Percentiles rank a stretch among this genome's conserved stretches.
Conservation (phyloP, 1,140 invertebrate species). For the Planococcus citri region DNA sequence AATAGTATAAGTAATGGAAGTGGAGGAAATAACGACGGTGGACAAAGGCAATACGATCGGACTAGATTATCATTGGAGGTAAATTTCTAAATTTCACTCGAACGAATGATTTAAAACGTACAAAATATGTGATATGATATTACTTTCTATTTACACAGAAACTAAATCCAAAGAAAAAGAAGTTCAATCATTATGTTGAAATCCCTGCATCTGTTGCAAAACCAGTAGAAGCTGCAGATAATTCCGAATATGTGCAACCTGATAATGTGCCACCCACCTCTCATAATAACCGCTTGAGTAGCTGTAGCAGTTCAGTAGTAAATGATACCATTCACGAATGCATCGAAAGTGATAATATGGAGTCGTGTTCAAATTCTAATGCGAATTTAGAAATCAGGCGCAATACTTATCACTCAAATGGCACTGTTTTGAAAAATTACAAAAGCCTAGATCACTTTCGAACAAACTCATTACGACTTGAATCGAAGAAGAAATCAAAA, state of each 20-base stretch:
- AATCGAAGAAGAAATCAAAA: constrained; percentile 2
- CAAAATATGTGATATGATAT: too few relatives aligned
- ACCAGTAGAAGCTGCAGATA: neutral
- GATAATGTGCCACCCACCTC: neutral
- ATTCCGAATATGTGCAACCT: neutral
- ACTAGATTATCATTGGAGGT: too few relatives aligned
- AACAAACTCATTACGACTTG: neutral
- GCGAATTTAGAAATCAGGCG: neutral
- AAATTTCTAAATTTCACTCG: too few relatives aligned
- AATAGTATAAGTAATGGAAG: neutral
- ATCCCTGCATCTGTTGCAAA: neutral
- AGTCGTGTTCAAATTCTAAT: neutral
- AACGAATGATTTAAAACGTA: too few relatives aligned
- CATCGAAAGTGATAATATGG: neutral
- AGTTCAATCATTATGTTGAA: too few relatives aligned
- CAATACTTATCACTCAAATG: neutral
- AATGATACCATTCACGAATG: constrained; percentile 3
- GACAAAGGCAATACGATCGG: too few relatives aligned
- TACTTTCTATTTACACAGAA: neutral
- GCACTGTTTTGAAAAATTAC: neutral
- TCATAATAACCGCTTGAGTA: neutral
- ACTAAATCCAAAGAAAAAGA: neutral
- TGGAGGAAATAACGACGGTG: neutral
- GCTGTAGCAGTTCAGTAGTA: neutral
- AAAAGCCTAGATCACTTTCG: neutral